These are phyloP conservation scores for Ceryle rudis DNA, from an alignment of 2,797 vertebrate genomes.

Conservation along the genomic window DNA sequence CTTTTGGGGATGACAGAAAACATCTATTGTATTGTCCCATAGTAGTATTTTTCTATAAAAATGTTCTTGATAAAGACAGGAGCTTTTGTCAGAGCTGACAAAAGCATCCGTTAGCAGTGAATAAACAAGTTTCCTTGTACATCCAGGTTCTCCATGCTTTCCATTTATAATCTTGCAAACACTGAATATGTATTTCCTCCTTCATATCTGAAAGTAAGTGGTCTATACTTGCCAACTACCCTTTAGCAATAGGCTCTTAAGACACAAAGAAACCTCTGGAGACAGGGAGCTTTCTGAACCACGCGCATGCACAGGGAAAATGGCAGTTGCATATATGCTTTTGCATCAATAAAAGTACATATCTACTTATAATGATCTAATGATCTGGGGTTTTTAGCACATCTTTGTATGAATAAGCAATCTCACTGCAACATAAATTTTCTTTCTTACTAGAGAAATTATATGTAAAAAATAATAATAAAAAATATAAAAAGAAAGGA, in stretches of 20 bases:
- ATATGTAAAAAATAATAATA: too few relatives aligned
- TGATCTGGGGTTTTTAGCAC: not conserved
- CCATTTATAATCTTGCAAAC: constrained; percentile 81
- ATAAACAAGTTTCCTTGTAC: constrained; percentile 81
- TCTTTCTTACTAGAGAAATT: not conserved
- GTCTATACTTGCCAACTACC: not conserved
- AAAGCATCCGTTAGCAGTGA: constrained; percentile 69
- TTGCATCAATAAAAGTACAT: not conserved
- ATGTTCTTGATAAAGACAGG: not conserved
- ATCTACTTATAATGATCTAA: not conserved
- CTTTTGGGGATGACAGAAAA: not conserved
- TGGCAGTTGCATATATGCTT: not conserved
- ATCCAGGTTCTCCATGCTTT: constrained; percentile 85
- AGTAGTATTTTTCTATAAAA: not conserved
- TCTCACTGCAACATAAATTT: not conserved
- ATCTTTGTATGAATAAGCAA: not conserved
- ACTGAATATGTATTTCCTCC: not conserved
- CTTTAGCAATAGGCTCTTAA: not conserved
- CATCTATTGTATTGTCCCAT: not conserved
- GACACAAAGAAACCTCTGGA: not conserved
- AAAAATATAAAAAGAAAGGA: not conserved
- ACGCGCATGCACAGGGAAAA: not conserved
- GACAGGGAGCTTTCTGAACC: not conserved
- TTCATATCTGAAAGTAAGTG: not conserved
- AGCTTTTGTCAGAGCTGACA: not conserved